Conservation (phyloP, 2,797 vertebrate species). For the Cyclura pinguis region DNA sequence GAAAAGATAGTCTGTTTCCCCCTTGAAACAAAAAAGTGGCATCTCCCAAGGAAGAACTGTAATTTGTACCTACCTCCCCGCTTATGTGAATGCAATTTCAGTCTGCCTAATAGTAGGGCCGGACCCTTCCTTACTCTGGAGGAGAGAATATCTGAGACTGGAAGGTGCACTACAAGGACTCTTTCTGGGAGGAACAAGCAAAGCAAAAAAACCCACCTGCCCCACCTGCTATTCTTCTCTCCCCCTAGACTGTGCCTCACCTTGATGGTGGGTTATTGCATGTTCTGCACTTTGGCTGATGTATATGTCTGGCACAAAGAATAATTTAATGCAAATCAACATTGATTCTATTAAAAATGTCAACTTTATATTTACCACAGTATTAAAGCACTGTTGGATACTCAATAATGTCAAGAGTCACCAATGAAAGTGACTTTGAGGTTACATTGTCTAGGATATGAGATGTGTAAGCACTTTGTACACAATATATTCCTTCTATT, state of each 20-base stretch:
- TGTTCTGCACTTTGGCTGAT: constrained; percentile 42
- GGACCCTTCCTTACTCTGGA: constrained; percentile 1
- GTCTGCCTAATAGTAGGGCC: too few species aligned
- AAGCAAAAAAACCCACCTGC: not conserved
- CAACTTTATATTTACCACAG: constrained; percentile 72
- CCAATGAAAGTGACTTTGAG: constrained; percentile 60
- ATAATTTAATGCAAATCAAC: constrained; percentile 71
- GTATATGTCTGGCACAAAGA: constrained; percentile 62
- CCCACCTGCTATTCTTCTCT: not conserved
- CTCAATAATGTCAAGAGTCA: constrained; percentile 67
- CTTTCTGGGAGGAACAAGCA: constrained; percentile 6
- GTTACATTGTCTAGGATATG: constrained; percentile 65
- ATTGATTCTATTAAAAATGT: constrained; percentile 68
- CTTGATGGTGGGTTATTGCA: constrained; percentile 64
- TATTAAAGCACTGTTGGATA: constrained; percentile 61
- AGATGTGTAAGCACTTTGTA: constrained; percentile 65
- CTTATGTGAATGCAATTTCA: too few species aligned
- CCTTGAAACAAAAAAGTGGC: too few species aligned
- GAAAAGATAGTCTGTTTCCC: too few species aligned
- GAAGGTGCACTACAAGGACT: not conserved
- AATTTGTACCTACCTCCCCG: too few species aligned
- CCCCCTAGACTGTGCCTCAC: constrained; percentile 25
- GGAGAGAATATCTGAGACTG: not conserved
- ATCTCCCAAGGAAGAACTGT: too few species aligned
- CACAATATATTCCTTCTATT: constrained; percentile 71